A percentile compares a stretch with the other conserved stretches of the same genome.
Evolutionary conservation across 1,140 invertebrate genomes (phyloP).

Genomic region (Chironomus tepperi): DNA sequence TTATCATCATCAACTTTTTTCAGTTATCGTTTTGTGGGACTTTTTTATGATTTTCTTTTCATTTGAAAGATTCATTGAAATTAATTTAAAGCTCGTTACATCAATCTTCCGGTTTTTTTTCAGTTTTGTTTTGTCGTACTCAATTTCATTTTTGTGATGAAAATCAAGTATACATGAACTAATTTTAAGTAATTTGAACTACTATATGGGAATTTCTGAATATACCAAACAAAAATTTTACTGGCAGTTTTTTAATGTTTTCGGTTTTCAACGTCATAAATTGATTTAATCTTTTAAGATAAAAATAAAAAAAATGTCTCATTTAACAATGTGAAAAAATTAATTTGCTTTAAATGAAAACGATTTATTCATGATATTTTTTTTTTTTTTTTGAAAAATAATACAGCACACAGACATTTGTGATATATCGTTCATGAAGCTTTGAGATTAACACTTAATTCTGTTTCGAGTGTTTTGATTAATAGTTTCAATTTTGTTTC

Average conservation of each 20-base stretch:
- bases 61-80: slow-evolving; percentile 9
- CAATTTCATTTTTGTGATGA: too few relatives aligned
- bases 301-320: too few relatives aligned
- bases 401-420: not conserved
- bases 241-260: too few relatives aligned
- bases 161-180: too few relatives aligned
- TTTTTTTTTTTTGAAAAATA: slow-evolving; percentile 7
- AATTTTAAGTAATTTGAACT: too few relatives aligned
- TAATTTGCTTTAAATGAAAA: not conserved
- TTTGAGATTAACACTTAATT: slow-evolving; percentile 5
- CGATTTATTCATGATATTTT: not conserved
- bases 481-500: slow-evolving; percentile 9
- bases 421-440: slow-evolving; percentile 12
- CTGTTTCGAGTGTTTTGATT: slow-evolving; percentile 7
- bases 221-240: too few relatives aligned
- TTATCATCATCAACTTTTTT: slow-evolving; percentile 8
- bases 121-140: not conserved
- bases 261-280: too few relatives aligned
- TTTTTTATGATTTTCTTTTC: not conserved
- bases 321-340: too few relatives aligned
- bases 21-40: not conserved
- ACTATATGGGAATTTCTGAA: too few relatives aligned
- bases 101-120: slow-evolving; percentile 5
- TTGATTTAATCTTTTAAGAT: too few relatives aligned
- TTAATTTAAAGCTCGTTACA: not conserved